A percentile compares a stretch with the other conserved stretches of the same genome.
Evolutionary conservation across 2,888 invertebrate species (phyloP).

Genomic region (Osmoderma eremita): DNA sequence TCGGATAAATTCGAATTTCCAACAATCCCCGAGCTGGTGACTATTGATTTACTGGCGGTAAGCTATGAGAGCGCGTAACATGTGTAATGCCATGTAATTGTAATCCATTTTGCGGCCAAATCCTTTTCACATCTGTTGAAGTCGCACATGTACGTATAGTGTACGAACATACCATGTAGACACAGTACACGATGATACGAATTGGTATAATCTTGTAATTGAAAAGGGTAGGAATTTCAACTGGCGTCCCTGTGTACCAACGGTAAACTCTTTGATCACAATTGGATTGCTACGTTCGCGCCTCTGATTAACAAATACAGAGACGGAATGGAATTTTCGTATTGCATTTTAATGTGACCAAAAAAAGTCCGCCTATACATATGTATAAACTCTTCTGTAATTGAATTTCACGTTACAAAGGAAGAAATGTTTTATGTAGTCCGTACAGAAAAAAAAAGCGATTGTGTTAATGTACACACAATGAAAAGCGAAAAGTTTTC

Average conservation of each 20-base stretch:
- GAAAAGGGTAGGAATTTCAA: slow-evolving; percentile 40
- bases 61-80: slow-evolving; percentile 50
- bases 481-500: too few relatives aligned
- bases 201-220: slow-evolving; percentile 39
- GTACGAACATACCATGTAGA: slow-evolving; percentile 2
- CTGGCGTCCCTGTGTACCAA: slow-evolving; percentile 21
- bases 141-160: slow-evolving; percentile 30
- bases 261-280: slow-evolving; percentile 29
- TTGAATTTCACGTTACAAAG: too few relatives aligned
- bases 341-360: slow-evolving; percentile 3
- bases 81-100: slow-evolving; percentile 63
- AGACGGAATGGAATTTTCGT: slow-evolving; percentile 2
- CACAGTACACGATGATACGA: slow-evolving; percentile 15
- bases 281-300: slow-evolving; percentile 33
- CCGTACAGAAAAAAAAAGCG: too few relatives aligned
- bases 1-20: slow-evolving; percentile 22
- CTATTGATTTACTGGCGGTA: slow-evolving; percentile 31
- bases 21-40: slow-evolving; percentile 20
- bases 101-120: slow-evolving; percentile 61
- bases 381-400: too few relatives aligned
- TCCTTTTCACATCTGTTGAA: slow-evolving; percentile 61
- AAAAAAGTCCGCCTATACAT: background rate
- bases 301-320: slow-evolving; percentile 31
- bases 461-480: too few relatives aligned
- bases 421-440: too few relatives aligned